Evolutionary conservation across 2,888 invertebrate species (phyloP).

Genomic region (Tenthredo scrophulariae): DNA sequence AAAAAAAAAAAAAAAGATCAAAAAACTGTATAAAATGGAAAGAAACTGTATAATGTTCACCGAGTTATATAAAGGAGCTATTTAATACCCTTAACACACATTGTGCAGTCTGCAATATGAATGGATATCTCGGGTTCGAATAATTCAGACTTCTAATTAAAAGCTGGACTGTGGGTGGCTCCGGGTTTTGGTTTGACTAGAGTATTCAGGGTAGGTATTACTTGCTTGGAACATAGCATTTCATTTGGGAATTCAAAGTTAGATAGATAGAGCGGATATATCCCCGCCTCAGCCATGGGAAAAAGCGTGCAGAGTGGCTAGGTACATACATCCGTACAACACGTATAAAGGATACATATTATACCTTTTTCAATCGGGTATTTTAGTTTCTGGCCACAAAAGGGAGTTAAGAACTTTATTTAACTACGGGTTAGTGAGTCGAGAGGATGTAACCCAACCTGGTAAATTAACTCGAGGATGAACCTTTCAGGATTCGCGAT

Average conservation of each 20-base stretch:
- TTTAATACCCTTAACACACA: neutral
- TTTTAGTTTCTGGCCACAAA: neutral
- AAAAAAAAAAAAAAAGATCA: too few relatives aligned
- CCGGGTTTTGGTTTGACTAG: neutral
- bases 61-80: neutral
- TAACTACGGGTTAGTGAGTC: neutral
- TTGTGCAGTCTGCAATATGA: slow-evolving; percentile 5
- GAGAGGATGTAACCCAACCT: neutral
- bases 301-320: neutral
- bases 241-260: slow-evolving; percentile 34
- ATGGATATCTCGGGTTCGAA: slow-evolving; percentile 13
- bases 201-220: slow-evolving; percentile 7
- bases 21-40: neutral
- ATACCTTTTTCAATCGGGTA: slow-evolving; percentile 13
- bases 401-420: slow-evolving; percentile 19
- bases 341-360: neutral
- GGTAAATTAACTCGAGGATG: slow-evolving; percentile 29
- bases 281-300: neutral
- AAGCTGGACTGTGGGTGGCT: neutral
- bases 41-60: neutral
- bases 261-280: slow-evolving; percentile 7
- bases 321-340: too few relatives aligned
- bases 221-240: neutral
- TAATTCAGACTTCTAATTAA: slow-evolving; percentile 53
- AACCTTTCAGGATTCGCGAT: neutral